Evolutionary conservation across 2,797 vertebrate genomes (phyloP).

Genomic region (Notamacropus eugenii): DNA sequence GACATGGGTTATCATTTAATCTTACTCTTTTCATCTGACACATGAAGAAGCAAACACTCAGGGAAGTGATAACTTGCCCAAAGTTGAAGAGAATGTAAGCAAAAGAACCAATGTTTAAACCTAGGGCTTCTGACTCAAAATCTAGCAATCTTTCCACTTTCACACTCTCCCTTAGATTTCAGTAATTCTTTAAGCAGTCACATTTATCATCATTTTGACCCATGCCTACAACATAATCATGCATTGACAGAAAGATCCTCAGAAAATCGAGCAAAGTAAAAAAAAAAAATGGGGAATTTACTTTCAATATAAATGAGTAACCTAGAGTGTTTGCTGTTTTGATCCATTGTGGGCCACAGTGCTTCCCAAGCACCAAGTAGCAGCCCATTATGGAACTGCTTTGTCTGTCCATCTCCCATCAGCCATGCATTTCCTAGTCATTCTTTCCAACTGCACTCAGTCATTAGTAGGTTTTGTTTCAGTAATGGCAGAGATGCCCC

Average conservation of each 20-base stretch:
- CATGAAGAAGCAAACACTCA: background rate
- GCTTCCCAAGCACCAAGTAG: too few species aligned
- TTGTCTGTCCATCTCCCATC: background rate
- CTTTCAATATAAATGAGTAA: background rate
- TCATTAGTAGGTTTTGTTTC: background rate
- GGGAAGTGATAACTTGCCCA: background rate
- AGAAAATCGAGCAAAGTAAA: background rate
- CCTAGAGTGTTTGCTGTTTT: background rate
- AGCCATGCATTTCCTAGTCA: background rate
- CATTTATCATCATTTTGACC: background rate
- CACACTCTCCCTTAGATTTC: background rate
- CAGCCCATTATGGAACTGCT: background rate
- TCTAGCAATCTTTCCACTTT: background rate
- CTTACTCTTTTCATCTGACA: background rate
- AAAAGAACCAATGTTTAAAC: background rate
- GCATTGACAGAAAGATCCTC: background rate
- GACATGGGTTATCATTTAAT: too few species aligned
- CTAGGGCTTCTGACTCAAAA: background rate
- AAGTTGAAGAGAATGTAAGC: background rate
- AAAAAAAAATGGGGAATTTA: background rate
- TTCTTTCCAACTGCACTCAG: background rate
- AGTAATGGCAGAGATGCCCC: slow-evolving; percentile 7
- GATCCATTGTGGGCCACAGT: background rate
- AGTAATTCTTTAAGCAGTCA: background rate
- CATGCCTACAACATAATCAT: background rate